Conservation (phyloP, 2,113 vertebrate species). For the Beaufortia kweichowensis region DNA sequence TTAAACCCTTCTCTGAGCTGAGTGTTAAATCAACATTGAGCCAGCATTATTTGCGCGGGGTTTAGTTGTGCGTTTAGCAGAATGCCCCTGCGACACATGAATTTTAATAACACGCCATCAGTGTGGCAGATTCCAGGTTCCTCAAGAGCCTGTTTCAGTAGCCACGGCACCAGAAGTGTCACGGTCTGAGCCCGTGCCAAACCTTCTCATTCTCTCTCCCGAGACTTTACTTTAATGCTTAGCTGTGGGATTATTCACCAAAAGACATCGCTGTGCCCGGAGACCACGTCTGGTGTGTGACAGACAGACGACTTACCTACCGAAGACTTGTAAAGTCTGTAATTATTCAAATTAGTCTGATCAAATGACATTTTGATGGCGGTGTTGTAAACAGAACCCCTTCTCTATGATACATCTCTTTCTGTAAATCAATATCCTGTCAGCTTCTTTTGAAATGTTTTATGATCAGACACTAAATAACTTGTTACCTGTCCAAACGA, state of each 20-base stretch:
- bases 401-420: not conserved
- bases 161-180: constrained; percentile 9
- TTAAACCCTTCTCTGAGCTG: constrained; percentile 34
- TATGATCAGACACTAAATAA: not conserved
- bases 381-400: not conserved
- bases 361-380: constrained; percentile 18
- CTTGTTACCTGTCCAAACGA: constrained; percentile 45
- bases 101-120: constrained; percentile 53
- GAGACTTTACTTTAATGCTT: constrained; percentile 29
- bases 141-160: constrained; percentile 28
- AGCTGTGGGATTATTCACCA: constrained; percentile 22
- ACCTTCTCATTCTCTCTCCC: constrained; percentile 25
- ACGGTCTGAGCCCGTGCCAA: constrained; percentile 14
- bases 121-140: constrained; percentile 25
- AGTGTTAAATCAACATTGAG: constrained; percentile 51
- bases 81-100: constrained; percentile 51
- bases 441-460: not conserved
- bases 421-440: constrained; percentile 14
- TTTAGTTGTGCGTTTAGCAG: constrained; percentile 42
- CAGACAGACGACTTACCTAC: not conserved
- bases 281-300: constrained; percentile 4
- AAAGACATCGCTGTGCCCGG: not conserved
- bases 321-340: constrained; percentile 13
- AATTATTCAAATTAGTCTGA: constrained; percentile 28
- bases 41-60: constrained; percentile 47